phyloP scores from a whole-genome alignment of 1,140 invertebrate species.

The Tribolium madens region DNA sequence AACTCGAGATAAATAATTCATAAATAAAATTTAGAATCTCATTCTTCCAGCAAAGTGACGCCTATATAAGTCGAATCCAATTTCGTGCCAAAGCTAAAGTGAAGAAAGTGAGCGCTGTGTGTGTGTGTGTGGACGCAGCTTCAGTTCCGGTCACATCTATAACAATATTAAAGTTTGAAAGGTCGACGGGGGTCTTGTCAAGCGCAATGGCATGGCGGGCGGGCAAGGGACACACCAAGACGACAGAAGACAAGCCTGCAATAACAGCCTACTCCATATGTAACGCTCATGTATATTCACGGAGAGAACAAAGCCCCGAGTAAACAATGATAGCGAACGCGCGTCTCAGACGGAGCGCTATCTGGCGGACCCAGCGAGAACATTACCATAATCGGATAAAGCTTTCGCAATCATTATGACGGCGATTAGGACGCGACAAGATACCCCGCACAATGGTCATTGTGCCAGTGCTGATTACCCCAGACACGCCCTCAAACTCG shows the following conservation, averaged over 20 bases:
- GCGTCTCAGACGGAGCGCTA: conserved; percentile 51
- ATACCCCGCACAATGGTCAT: conserved; percentile 54
- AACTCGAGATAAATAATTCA: conserved; percentile 47
- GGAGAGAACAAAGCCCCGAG: conserved; percentile 61
- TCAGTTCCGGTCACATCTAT: conserved; percentile 12
- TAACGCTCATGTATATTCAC: conserved; percentile 66
- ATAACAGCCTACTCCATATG: conserved; percentile 65
- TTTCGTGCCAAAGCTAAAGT: no score
- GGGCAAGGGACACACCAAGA: conserved; percentile 46
- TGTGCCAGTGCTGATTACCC: conserved; percentile 3
- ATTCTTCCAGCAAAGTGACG: conserved; percentile 47
- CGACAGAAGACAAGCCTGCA: conserved; percentile 57
- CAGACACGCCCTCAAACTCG: not conserved
- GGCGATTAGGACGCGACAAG: conserved; percentile 53
- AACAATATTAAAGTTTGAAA: conserved; percentile 59
- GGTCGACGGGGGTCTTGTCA: conserved; percentile 47
- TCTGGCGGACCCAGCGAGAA: conserved; percentile 51
- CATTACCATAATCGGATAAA: conserved; percentile 60
- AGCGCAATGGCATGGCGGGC: not conserved
- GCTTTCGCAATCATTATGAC: conserved; percentile 54
- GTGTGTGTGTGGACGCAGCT: conserved; percentile 15
- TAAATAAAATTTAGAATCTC: conserved; percentile 50
- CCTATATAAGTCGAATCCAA: conserved; percentile 34
- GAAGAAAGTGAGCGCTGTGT: conserved; percentile 38
- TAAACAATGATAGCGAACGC: conserved; percentile 61